Evolutionary conservation across 2,888 invertebrate species (phyloP), one percentile per base, ranked within the genome.

Genomic region (Leptinotarsa haldemani): DNA sequence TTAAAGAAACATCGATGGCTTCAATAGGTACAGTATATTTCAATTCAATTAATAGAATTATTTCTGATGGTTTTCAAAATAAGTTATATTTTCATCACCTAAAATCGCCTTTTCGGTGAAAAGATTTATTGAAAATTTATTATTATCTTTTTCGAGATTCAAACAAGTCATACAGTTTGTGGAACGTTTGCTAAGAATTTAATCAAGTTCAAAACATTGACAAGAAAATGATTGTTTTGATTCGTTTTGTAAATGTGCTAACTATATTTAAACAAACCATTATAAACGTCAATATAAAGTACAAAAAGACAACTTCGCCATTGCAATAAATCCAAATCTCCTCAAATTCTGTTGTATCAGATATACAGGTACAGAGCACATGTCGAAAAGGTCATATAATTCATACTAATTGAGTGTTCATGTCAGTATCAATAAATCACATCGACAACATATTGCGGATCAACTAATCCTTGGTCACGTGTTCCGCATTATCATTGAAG

Each of bases 401-500:
- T 78, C 77, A 66, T 73, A 73, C 80, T 85, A 85, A 85, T 85
- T 85, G 83, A 85, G 85, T 83, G 83, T 81, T 83, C 84, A 84
- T 84, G 85, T 85, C 84, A 80, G 80, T 82, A 84, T 85, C 84
- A 84, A 85, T 85, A 85, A 85, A 85, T 85, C 85, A 84, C 80
- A 80, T 77, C 77, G 77, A 65, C 15, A 83, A 83, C 85, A 85
- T 85, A 85, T 85, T 85, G 84, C 83, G 83, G 84, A 84, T 84
- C 83, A 83, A 82, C 80, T 79, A 81, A 81, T 81, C 80, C 79
- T 77, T 78, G 81, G 84, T 84, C 85, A 85, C 85, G 85, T 85
- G 85, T 81, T 77, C 72, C 80, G 84, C 80, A 85, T 85, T 85
- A 85, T 78, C 80, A 78, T 77, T 76, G 80, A 80, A 81, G 79